These are phyloP conservation scores for Pseudomugil tenellus DNA, from an alignment of 2,797 vertebrate genomes.

Conservation along the genomic window DNA sequence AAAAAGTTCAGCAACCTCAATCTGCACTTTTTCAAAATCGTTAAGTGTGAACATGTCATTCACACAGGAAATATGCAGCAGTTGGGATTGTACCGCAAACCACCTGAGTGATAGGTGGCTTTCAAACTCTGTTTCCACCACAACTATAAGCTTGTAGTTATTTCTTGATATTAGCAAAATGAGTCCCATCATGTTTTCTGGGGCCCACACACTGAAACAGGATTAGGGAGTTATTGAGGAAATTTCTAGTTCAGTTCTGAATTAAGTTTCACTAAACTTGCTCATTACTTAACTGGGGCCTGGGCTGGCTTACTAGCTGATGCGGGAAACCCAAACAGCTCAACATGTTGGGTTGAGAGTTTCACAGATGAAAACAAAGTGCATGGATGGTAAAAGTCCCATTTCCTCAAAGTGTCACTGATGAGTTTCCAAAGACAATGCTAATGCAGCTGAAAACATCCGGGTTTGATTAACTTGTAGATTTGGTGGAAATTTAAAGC, in stretches of 20 bases:
- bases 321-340: background rate
- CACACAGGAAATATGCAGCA: background rate
- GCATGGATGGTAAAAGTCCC: too few species aligned
- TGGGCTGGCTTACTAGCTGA: background rate
- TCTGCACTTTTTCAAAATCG: too few species aligned
- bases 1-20: too few species aligned
- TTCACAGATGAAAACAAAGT: too few species aligned
- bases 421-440: background rate
- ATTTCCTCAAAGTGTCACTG: background rate
- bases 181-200: background rate
- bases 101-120: background rate
- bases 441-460: background rate
- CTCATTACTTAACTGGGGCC: background rate
- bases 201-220: background rate
- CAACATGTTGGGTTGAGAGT: background rate
- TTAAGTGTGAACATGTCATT: too few species aligned
- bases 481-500: background rate
- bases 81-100: background rate
- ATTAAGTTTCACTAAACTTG: background rate
- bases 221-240: too few species aligned
- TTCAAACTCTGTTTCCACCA: background rate
- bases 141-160: background rate
- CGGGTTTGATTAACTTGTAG: background rate
- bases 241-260: background rate
- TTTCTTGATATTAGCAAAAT: background rate